These are phyloP conservation scores for Heliocidaris erythrogramma DNA, from an alignment of 35 echinoderm and acorn worm species.

Conservation along the genomic window DNA sequence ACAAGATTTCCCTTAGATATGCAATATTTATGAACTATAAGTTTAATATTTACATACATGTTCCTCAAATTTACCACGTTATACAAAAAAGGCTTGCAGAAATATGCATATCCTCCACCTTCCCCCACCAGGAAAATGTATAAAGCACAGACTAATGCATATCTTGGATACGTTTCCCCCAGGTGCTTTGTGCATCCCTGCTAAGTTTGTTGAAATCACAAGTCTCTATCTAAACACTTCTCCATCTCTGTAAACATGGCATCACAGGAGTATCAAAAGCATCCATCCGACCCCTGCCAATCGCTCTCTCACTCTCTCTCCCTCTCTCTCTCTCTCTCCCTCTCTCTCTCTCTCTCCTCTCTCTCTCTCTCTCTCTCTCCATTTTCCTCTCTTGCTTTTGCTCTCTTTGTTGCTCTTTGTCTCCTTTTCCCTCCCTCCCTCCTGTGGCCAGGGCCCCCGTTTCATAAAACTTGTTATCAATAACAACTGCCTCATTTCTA, in stretches of 20 bases:
- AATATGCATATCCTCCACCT: too few relatives aligned
- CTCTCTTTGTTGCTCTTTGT: background rate
- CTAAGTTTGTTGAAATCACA: constrained; percentile 32
- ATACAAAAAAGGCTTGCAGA: background rate
- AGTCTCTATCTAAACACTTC: constrained; percentile 8
- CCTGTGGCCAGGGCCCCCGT: background rate
- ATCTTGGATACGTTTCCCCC: background rate
- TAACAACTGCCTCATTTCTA: too few relatives aligned
- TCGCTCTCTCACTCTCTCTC: background rate
- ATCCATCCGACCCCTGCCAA: background rate
- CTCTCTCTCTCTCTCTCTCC: background rate
- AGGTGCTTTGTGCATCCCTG: constrained; percentile 22
- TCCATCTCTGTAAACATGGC: background rate
- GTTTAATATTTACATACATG: too few relatives aligned
- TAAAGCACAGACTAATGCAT: background rate
- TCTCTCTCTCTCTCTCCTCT: background rate
- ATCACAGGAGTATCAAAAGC: background rate
- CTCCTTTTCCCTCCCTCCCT: background rate
- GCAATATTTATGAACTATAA: too few relatives aligned
- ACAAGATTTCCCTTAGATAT: too few relatives aligned
- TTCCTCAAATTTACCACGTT: too few relatives aligned
- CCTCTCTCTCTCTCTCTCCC: background rate
- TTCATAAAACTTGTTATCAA: background rate
- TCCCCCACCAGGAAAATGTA: background rate
- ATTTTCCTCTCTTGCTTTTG: background rate